Evolutionary conservation across 2,888 invertebrate genomes (phyloP), one percentile per base, ranked within the genome.

Genomic region (Sesia bembeciformis): DNA sequence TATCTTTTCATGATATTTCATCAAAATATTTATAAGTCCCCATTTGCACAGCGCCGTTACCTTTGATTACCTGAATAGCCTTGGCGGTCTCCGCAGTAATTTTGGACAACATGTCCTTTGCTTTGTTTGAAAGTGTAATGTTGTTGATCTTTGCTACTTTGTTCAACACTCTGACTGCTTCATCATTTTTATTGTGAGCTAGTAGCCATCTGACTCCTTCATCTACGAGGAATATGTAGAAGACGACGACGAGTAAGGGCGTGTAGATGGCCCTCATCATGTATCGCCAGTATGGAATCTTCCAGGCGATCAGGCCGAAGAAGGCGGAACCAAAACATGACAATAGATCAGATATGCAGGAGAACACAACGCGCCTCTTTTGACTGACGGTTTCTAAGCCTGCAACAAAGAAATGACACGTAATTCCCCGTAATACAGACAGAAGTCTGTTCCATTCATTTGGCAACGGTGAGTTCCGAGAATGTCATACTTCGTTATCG

Each of bases 121-220:
- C 85, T 51, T 88, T 86, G 46, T 88, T 87, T 0, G 92, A 91
- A 2, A 93, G 67, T 52, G 90, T 86, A 3, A 92, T 88, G 41
- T 92, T 92, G 63, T 95, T 95, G 3, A 93, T 81, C 63, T 90
- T 90, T 0, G 94, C 93, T 3, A 94, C 93, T 69, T 90, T 92
- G 52, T 91, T 90, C 39, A 94, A 76, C 8, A 94, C 91, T 5
- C 84, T 77, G 52, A 92, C 92, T 0, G 94, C 95, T 64, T 93
- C 92, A 38, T 92, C 90, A 53, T 91, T 90, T 65, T 91, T 91
- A 54, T 93, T 92, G 67, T 94, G 93, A 0, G 93, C 93, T 4
- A 95, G 74, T n/a, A 96, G 89, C 96, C 96, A 96, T 60, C 96
- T 89, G 39, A 94, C 91, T 2, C 94, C 94, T 76, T 95, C 95